Conservation (phyloP, 2,888 invertebrate genomes). For the Colostygia pectinataria region DNA sequence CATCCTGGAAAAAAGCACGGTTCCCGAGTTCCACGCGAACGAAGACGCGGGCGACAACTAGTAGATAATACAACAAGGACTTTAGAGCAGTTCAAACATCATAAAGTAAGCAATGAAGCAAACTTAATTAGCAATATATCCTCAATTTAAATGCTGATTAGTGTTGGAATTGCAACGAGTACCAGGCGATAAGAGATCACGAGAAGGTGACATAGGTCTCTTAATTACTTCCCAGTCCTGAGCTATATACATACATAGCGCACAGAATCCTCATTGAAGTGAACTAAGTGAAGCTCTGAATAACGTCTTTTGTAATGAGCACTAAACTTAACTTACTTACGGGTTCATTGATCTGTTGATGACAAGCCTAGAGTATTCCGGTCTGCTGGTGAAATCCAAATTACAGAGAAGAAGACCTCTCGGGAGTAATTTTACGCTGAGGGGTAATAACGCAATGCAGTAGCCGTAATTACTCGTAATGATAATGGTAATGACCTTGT, state of each 20-base stretch:
- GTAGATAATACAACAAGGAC: no score
- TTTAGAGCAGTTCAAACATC: no score
- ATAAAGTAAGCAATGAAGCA: no score
- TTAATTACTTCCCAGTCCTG: constrained; percentile 23
- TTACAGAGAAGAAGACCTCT: constrained; percentile 6
- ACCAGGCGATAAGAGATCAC: constrained; percentile 35
- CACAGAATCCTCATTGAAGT: constrained; percentile 10
- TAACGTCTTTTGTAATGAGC: constrained; percentile 8
- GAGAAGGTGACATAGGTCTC: constrained; percentile 29
- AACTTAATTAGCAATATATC: not conserved
- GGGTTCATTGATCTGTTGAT: constrained; percentile 23
- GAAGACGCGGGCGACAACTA: no score
- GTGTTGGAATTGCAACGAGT: constrained; percentile 19
- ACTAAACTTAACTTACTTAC: constrained; percentile 11
- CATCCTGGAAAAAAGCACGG: no score
- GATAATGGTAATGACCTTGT: constrained; percentile 14
- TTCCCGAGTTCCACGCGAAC: no score
- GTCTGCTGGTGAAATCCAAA: constrained; percentile 7
- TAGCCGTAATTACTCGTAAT: constrained; percentile 13
- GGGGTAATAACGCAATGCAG: constrained; percentile 8
- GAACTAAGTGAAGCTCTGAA: no score
- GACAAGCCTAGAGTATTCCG: constrained; percentile 5
- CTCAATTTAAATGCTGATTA: not conserved
- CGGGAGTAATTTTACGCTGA: constrained; percentile 11
- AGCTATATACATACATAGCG: constrained; percentile 10